Conservation (phyloP, 2,888 invertebrate species). For the Timandra comae region DNA sequence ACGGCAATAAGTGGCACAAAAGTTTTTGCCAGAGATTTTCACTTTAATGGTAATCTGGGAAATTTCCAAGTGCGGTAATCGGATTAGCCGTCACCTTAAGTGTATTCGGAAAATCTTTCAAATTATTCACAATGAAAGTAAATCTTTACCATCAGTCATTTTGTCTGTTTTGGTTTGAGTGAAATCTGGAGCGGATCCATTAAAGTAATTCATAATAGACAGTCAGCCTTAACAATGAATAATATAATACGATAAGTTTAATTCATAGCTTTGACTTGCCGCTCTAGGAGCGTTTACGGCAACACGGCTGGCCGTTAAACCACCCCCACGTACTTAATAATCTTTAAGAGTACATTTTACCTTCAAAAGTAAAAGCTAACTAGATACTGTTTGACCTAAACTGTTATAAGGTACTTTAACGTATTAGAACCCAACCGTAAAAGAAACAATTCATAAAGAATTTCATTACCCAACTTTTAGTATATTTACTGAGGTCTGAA, state of each 20-base stretch:
- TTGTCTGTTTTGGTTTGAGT: constrained; percentile 28
- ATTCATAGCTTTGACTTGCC: too few relatives aligned
- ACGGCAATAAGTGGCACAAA: constrained; percentile 52
- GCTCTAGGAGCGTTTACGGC: too few relatives aligned
- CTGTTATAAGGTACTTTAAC: constrained; percentile 3
- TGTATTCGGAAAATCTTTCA: constrained; percentile 40
- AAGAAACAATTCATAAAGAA: too few relatives aligned
- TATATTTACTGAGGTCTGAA: neutral
- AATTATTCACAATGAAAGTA: constrained; percentile 42
- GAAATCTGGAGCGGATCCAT: constrained; percentile 21
- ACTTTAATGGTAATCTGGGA: constrained; percentile 55
- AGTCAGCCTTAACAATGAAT: constrained; percentile 14
- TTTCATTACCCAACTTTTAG: neutral
- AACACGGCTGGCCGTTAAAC: too few relatives aligned
- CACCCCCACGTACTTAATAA: too few relatives aligned
- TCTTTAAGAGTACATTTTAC: too few relatives aligned
- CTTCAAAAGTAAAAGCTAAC: too few relatives aligned
- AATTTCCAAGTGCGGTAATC: constrained; percentile 48
- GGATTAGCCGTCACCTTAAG: constrained; percentile 47
- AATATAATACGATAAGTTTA: constrained; percentile 12
- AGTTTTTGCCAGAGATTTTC: constrained; percentile 51
- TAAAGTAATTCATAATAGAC: constrained; percentile 14
- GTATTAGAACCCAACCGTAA: too few relatives aligned
- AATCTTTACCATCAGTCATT: constrained; percentile 37
- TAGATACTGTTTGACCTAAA: too few relatives aligned